These are phyloP conservation scores for Hypomesus transpacificus DNA, from an alignment of 2,113 vertebrate genomes.

Conservation along the genomic window DNA sequence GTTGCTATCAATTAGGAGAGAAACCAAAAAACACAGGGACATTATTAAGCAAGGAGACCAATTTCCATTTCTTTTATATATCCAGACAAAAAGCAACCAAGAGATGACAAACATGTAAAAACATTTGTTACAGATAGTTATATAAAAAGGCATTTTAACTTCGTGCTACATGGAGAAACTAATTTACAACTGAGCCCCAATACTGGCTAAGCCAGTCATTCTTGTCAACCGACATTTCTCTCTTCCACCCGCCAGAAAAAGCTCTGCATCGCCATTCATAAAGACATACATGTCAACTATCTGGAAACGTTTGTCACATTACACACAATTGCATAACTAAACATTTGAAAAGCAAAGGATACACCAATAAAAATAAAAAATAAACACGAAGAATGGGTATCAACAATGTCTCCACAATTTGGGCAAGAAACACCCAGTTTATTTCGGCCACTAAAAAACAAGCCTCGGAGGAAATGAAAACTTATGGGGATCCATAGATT, in stretches of 20 bases:
- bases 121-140: conserved; percentile 59
- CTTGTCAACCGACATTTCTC: conserved; percentile 28
- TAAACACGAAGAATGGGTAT: conserved; percentile 15
- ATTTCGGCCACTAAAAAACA: conserved; percentile 30
- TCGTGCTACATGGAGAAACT: conserved; percentile 63
- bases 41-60: conserved; percentile 29
- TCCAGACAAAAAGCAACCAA: conserved; percentile 62
- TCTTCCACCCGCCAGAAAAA: conserved; percentile 34
- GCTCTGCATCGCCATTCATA: conserved; percentile 30
- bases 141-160: conserved; percentile 58
- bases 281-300: conserved; percentile 16
- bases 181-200: conserved; percentile 63
- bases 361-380: conserved; percentile 17
- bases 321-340: conserved; percentile 33
- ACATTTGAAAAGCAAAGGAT: conserved; percentile 22
- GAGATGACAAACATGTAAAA: conserved; percentile 65
- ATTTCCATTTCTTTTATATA: conserved; percentile 59
- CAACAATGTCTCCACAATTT: conserved; percentile 14
- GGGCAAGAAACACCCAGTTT: conserved; percentile 25
- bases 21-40: conserved; percentile 21
- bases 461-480: conserved; percentile 1
- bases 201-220: conserved; percentile 34
- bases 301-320: conserved; percentile 28
- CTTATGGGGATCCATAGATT: background rate
- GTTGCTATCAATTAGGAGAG: conserved; percentile 7